Conservation (phyloP, 2,888 invertebrate genomes). For the Eudasyphora cyanicolor region DNA sequence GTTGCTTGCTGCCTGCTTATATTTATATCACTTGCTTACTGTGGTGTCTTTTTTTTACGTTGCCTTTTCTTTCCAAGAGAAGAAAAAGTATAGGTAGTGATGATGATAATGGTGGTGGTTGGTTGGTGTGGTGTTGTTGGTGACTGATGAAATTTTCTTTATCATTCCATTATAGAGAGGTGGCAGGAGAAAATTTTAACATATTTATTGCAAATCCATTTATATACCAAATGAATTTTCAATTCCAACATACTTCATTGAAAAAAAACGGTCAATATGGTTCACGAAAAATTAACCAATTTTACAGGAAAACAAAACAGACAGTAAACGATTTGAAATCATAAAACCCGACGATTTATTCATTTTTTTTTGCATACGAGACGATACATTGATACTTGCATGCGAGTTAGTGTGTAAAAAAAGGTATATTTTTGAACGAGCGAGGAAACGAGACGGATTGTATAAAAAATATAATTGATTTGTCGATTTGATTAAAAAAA, state of each 20-base stretch:
- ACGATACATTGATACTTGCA: conserved; percentile 17
- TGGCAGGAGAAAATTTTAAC: conserved; percentile 7
- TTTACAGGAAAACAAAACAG: conserved; percentile 4
- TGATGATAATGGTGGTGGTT: conserved; percentile 44
- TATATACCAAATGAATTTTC: neutral
- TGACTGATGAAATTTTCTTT: conserved; percentile 65
- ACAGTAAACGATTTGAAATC: conserved; percentile 40
- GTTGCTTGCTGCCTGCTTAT: conserved; percentile 56
- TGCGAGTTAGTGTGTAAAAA: conserved; percentile 41
- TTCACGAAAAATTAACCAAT: neutral
- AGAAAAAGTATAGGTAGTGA: conserved; percentile 40
- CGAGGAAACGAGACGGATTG: conserved; percentile 47
- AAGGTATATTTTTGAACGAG: conserved; percentile 39
- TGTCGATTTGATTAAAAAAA: conserved; percentile 9
- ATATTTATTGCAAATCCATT: conserved; percentile 33
- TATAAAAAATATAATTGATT: conserved; percentile 16
- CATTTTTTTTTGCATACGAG: conserved; percentile 22
- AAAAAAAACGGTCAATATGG: neutral
- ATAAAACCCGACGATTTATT: conserved; percentile 44
- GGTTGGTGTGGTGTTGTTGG: conserved; percentile 46
- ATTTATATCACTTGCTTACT: conserved; percentile 63
- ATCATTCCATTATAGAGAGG: conserved; percentile 62
- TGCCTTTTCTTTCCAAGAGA: conserved; percentile 33
- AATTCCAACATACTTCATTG: neutral
- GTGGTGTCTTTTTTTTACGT: conserved; percentile 37